Evolutionary conservation across 1,140 invertebrate genomes (phyloP).

Genomic region (Rhagoletis pomonella): DNA sequence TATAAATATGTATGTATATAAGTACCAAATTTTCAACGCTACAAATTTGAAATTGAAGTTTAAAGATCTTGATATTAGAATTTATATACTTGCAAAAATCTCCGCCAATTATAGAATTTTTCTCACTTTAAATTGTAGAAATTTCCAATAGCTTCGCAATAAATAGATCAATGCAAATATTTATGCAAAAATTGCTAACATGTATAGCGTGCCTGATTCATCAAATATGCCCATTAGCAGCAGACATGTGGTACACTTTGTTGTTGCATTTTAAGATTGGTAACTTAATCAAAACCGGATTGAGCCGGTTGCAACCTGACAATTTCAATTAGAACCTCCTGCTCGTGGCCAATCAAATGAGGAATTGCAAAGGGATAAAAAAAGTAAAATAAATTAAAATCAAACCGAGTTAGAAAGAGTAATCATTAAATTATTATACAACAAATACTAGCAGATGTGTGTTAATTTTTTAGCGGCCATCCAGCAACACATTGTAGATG

Average conservation of each 20-base stretch:
- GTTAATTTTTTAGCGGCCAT: constrained; percentile 16
- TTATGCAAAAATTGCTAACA: not conserved
- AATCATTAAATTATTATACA: not conserved
- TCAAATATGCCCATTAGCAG: not conserved
- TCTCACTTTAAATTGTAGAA: not conserved
- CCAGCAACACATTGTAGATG: not conserved
- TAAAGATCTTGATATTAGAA: no score
- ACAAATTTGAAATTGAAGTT: no score
- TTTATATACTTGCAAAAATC: no score
- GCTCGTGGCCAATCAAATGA: not conserved
- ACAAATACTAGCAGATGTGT: not conserved
- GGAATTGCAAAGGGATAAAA: not conserved
- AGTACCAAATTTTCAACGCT: no score
- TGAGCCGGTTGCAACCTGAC: constrained; percentile 42
- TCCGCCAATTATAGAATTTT: not conserved
- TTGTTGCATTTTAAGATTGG: constrained; percentile 24
- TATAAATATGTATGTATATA: no score
- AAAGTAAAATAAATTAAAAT: not conserved
- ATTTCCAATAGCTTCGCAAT: constrained; percentile 7
- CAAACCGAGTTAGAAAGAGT: constrained; percentile 11
- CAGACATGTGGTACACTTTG: not conserved
- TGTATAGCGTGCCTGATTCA: no score
- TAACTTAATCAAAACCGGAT: constrained; percentile 42
- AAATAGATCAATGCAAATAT: not conserved
- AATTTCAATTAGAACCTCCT: constrained; percentile 26